Conservation (phyloP, 2,797 vertebrate genomes). For the Chlorospingus semifuscus region DNA sequence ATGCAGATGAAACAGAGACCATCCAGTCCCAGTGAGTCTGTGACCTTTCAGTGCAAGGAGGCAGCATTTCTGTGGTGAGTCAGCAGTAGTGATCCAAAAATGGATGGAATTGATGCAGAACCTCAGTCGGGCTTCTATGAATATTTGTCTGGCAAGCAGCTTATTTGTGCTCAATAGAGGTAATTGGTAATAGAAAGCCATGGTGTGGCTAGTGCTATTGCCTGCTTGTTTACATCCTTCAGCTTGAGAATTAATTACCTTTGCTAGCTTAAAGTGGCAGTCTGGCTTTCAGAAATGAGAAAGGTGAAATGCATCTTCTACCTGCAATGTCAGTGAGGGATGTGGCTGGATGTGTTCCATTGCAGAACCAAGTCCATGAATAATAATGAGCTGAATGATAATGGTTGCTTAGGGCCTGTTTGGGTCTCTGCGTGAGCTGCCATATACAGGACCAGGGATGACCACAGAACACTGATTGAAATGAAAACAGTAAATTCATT, state of each 20-base stretch:
- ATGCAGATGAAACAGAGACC: not conserved
- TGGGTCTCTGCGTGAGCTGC: not conserved
- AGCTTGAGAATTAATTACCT: not conserved
- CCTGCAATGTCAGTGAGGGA: fast-evolving
- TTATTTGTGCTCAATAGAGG: not conserved
- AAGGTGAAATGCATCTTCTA: not conserved
- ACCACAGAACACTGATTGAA: not conserved
- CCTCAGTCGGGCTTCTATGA: not conserved
- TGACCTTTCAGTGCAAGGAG: not conserved
- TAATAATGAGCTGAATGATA: not conserved
- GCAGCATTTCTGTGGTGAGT: not conserved
- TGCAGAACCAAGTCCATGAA: not conserved
- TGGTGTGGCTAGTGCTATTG: not conserved
- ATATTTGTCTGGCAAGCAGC: not conserved
- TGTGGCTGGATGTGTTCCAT: not conserved
- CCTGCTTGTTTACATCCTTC: not conserved
- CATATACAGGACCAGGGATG: not conserved
- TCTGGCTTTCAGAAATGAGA: not conserved
- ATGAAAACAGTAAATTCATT: not conserved
- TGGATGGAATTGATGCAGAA: not conserved
- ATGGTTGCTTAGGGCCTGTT: not conserved
- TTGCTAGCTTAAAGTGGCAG: not conserved
- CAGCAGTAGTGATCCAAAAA: not conserved
- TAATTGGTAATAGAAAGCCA: not conserved
- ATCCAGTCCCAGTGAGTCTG: not conserved